A percentile compares a stretch with the other conserved stretches of the same genome.
Evolutionary conservation across 2,888 invertebrate species (phyloP).

Genomic region (Iselma pallidipennis): DNA sequence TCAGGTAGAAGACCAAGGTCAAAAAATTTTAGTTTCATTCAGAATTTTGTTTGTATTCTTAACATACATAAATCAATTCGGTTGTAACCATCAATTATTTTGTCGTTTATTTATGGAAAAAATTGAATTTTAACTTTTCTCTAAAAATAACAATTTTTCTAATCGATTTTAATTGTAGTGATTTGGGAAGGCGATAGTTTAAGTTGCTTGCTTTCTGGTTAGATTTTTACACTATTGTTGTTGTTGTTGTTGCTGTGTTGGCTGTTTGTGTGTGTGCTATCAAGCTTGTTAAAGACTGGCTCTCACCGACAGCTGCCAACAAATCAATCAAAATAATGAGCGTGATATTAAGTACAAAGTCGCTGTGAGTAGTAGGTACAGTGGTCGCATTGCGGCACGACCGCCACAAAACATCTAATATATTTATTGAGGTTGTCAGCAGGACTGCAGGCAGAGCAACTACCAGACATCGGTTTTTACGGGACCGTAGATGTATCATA

Average conservation of each 20-base stretch:
- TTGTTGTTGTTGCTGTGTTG: constrained; percentile 17
- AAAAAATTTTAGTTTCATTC: not conserved
- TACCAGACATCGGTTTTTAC: constrained; percentile 40
- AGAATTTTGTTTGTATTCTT: not conserved
- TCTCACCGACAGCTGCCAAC: constrained; percentile 29
- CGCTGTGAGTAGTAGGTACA: constrained; percentile 19
- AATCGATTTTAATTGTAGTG: constrained; percentile 4
- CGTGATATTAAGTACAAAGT: constrained; percentile 28
- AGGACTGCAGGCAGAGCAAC: constrained; percentile 32
- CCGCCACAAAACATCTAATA: constrained; percentile 43
- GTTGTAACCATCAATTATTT: not conserved
- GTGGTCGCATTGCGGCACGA: constrained; percentile 28
- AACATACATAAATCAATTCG: not conserved
- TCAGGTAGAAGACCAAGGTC: not conserved
- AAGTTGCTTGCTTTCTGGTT: not conserved
- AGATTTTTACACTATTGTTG: not conserved
- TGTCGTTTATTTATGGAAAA: not conserved
- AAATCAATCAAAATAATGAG: constrained; percentile 30
- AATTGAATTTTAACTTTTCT: not conserved
- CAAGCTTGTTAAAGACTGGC: constrained; percentile 28
- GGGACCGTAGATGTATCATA: constrained; percentile 39
- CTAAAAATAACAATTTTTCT: not conserved
- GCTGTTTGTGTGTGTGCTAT: constrained; percentile 22
- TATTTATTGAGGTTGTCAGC: constrained; percentile 44
- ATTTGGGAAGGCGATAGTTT: constrained; percentile 16